phyloP scores from a whole-genome alignment of 2,113 vertebrate genomes.

The Nibea coibor region DNA sequence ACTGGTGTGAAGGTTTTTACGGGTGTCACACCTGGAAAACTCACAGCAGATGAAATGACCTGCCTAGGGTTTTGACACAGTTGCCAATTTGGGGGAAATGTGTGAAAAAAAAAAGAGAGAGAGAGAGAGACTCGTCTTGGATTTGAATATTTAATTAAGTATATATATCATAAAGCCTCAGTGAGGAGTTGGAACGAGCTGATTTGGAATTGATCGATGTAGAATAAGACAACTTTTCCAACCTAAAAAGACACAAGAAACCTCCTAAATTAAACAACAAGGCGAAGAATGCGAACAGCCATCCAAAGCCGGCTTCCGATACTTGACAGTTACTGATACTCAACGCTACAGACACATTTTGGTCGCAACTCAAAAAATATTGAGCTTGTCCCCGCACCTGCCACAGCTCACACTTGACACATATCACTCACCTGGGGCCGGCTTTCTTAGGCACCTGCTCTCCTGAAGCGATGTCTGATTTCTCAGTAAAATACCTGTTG shows the following conservation, averaged over 20 bases:
- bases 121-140: neutral
- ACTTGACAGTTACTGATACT: slow-evolving; percentile 21
- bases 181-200: neutral
- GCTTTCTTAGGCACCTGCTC: slow-evolving; percentile 22
- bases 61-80: neutral
- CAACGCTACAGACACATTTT: neutral
- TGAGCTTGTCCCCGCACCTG: slow-evolving; percentile 13
- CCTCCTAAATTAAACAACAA: neutral
- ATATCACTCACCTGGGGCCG: slow-evolving; percentile 30
- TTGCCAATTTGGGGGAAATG: neutral
- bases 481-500: slow-evolving; percentile 60
- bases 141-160: neutral
- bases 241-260: neutral
- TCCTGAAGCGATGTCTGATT: slow-evolving; percentile 39
- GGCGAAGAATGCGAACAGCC: neutral
- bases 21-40: slow-evolving; percentile 14
- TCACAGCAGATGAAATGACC: neutral
- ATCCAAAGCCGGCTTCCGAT: neutral
- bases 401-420: slow-evolving; percentile 35
- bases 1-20: slow-evolving; percentile 6
- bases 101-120: neutral
- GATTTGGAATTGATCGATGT: too few relatives aligned
- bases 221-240: neutral
- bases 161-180: neutral
- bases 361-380: neutral